Evolutionary conservation across 2,888 invertebrate species (phyloP), one percentile per base, ranked within the genome.

Genomic region (Halictus ligatus): DNA sequence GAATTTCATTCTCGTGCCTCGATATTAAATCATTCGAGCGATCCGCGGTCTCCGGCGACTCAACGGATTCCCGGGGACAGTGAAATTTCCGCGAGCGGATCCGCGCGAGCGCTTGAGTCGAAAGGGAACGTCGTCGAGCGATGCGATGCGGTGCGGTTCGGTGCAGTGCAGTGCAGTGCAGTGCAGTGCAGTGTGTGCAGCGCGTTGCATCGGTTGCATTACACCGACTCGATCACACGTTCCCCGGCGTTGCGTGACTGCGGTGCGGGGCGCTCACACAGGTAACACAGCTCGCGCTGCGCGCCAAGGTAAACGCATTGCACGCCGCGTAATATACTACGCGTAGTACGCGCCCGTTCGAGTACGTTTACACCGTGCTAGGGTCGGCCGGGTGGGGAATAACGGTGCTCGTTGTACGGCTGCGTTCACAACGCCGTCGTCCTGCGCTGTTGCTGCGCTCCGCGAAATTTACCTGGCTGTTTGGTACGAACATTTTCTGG

Each of bases 391-490:
- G 86, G 81, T 58, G 82, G 77, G 80, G 87, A 80, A 73, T 91
- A 91, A 91, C 91, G 91, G 91, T 91, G 86, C 83, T 84, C 69
- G 87, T 89, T 86, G 91, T 91, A 91, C 69, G 84, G 76, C 76
- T 81, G 73, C 81, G 87, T 87, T 84, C 81, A 81, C 81, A 81
- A 80, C 76, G 72, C 71, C 12, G 10, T n/a, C n/a, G 71, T 13
- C 21, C n/a, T 43, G 29, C 10, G 46, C 21, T 40, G 35, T 54
- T 72, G 46, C 64, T 29, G 58, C 13, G 46, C 13, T 35, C n/a
- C 54, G 29, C 58, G n/a, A n/a, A 5, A n/a, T n/a, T 58, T 58
- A n/a, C 8, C n/a, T 5, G 58, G n/a, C 0, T n/a, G 12, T 4
- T 6, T n/a, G 1, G n/a, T 4, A 10, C 5, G 12, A 1, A n/a